Conservation (phyloP, 2,113 vertebrate genomes). For the Cavia porcellus region DNA sequence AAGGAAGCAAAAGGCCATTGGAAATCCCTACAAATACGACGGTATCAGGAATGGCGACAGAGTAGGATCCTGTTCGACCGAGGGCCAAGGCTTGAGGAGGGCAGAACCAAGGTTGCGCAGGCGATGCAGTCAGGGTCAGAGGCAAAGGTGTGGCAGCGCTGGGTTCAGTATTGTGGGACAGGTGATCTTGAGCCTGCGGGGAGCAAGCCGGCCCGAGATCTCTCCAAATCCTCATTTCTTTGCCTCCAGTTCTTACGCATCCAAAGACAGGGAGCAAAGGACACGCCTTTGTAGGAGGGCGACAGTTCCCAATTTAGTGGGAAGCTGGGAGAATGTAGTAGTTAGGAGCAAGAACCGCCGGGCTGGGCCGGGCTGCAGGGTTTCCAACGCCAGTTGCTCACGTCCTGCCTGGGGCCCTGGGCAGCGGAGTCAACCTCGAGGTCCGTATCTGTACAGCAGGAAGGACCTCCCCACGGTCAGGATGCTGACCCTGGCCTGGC, state of each 20-base stretch:
- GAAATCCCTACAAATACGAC: background rate
- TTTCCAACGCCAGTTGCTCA: background rate
- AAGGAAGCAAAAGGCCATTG: background rate
- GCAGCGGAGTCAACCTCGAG: background rate
- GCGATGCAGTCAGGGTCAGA: background rate
- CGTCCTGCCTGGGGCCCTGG: background rate
- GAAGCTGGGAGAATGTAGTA: background rate
- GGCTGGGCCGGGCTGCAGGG: background rate
- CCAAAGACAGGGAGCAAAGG: slow-evolving; percentile 69
- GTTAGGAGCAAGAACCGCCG: background rate
- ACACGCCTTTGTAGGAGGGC: slow-evolving; percentile 83
- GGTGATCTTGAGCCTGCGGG: slow-evolving; percentile 52
- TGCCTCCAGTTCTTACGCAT: slow-evolving; percentile 85
- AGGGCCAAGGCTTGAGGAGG: background rate
- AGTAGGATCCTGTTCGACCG: background rate
- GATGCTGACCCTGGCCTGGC: background rate
- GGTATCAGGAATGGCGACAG: background rate
- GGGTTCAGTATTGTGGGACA: slow-evolving; percentile 51
- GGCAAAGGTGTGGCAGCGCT: background rate
- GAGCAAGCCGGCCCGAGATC: slow-evolving; percentile 61
- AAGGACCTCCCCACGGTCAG: background rate
- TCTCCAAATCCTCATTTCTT: slow-evolving; percentile 71
- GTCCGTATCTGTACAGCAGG: background rate
- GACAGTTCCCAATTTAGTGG: background rate
- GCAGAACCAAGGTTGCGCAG: background rate